Evolutionary conservation across 2,888 invertebrate species (phyloP).

Genomic region (Dryobotodes eremita): DNA sequence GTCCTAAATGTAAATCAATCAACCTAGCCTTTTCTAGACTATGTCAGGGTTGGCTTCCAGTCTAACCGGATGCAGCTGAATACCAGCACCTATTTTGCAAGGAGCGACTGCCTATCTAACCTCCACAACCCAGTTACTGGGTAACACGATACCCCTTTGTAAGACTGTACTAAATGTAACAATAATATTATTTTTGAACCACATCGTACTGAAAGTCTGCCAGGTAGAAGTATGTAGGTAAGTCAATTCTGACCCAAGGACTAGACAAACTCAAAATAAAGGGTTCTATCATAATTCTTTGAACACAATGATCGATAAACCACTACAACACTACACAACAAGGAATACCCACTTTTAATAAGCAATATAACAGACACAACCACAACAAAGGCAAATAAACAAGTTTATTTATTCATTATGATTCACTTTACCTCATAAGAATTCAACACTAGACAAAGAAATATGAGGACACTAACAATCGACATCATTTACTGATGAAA

Average conservation of each 20-base stretch:
- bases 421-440: slow-evolving; percentile 55
- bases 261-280: not conserved
- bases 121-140: not conserved
- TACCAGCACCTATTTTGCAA: not conserved
- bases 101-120: not conserved
- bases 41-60: too few relatives aligned
- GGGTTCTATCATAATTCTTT: slow-evolving; percentile 1
- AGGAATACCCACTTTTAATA: not conserved
- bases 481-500: slow-evolving; percentile 43
- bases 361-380: not conserved
- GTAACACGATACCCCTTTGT: not conserved
- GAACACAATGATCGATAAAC: slow-evolving; percentile 36
- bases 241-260: not conserved
- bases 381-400: slow-evolving; percentile 41
- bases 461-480: slow-evolving; percentile 34
- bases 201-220: not conserved
- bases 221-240: not conserved
- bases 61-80: not conserved
- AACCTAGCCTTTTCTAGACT: not conserved
- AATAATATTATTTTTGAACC: not conserved
- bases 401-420: slow-evolving; percentile 5
- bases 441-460: slow-evolving; percentile 53
- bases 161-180: not conserved
- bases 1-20: not conserved
- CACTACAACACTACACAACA: not conserved